These are phyloP conservation scores for Lasioglossum leucozonium DNA, from an alignment of 2,888 invertebrate species.

Conservation along the genomic window DNA sequence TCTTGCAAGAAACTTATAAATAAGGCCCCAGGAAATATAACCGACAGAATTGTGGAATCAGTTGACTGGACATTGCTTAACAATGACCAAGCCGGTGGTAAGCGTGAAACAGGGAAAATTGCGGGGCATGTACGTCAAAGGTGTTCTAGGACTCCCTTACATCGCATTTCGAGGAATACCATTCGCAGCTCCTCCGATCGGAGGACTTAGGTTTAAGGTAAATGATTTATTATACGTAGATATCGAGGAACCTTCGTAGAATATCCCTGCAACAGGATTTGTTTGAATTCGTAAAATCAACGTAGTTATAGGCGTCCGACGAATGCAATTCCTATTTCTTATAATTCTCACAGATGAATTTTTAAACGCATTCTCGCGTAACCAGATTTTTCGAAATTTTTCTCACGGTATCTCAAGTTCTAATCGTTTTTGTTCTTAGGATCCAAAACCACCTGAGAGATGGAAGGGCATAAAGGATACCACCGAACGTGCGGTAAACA, in stretches of 20 bases:
- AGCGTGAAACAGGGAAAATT: not conserved
- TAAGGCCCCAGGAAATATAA: not conserved
- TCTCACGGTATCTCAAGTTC: too few species aligned
- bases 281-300: too few species aligned
- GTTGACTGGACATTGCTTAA: too few species aligned
- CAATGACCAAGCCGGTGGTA: not conserved
- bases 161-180: not conserved
- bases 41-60: not conserved
- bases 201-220: slow-evolving; percentile 14
- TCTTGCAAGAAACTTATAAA: not conserved
- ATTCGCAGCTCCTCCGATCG: not conserved
- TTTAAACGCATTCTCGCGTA: too few species aligned
- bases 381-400: too few species aligned
- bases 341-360: too few species aligned
- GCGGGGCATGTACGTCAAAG: not conserved
- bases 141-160: not conserved
- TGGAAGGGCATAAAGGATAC: not conserved
- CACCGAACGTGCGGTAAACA: not conserved
- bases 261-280: too few species aligned
- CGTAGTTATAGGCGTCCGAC: too few species aligned
- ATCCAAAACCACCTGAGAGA: not conserved
- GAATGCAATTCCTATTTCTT: too few species aligned
- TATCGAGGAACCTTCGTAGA: too few species aligned
- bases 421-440: not conserved
- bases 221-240: not conserved